Evolutionary conservation across 2,797 vertebrate genomes (phyloP).

Genomic region (Linurgus olivaceus): DNA sequence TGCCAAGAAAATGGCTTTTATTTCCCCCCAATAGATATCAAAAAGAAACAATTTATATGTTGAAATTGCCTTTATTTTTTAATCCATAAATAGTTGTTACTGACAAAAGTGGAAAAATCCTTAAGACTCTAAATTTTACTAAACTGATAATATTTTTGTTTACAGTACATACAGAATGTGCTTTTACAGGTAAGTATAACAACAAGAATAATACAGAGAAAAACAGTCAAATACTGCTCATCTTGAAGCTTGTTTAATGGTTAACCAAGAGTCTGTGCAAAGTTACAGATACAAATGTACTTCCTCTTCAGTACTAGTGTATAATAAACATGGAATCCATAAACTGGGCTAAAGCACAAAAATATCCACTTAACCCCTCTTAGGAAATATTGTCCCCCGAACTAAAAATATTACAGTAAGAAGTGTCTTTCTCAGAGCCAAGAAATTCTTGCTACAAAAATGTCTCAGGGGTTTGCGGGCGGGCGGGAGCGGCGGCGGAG

Average conservation of each 20-base stretch:
- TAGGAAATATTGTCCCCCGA: constrained; percentile 76
- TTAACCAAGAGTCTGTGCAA: constrained; percentile 76
- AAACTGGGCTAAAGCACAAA: constrained; percentile 81
- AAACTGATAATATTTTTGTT: constrained; percentile 76
- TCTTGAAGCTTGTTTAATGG: constrained; percentile 72
- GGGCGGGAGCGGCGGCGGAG: constrained; percentile 60
- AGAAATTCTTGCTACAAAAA: constrained; percentile 78
- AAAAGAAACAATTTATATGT: constrained; percentile 64
- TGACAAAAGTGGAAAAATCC: constrained; percentile 86
- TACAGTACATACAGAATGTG: constrained; percentile 82
- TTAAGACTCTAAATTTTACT: constrained; percentile 83
- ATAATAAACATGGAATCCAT: constrained; percentile 77
- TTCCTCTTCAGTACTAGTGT: constrained; percentile 75
- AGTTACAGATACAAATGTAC: constrained; percentile 79
- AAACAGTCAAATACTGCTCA: constrained; percentile 78
- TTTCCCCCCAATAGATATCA: background rate
- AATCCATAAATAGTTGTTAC: constrained; percentile 85
- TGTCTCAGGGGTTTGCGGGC: constrained; percentile 63
- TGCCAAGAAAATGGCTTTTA: background rate
- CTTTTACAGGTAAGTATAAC: constrained; percentile 78
- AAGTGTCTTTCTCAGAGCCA: constrained; percentile 77
- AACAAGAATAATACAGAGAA: constrained; percentile 80
- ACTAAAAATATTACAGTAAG: constrained; percentile 79
- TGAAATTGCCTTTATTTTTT: constrained; percentile 83
- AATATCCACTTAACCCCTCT: constrained; percentile 74